A percentile compares a stretch with the other conserved stretches of the same genome.
Conservation (phyloP, 2,888 invertebrate genomes). For the Dicranocentrus wangi region DNA sequence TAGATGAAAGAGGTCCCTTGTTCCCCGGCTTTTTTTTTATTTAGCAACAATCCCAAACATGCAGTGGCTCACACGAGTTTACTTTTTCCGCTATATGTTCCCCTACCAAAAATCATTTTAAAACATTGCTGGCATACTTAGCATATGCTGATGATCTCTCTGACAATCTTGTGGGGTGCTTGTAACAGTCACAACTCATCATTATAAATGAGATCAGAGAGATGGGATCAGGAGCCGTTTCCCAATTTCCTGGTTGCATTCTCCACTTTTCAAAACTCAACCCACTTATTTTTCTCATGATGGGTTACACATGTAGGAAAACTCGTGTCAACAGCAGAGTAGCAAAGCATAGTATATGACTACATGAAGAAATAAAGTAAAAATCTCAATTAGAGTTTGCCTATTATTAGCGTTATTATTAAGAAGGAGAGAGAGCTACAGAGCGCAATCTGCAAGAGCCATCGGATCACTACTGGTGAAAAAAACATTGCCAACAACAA, state of each 20-base stretch:
- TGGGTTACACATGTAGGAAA: slow-evolving; percentile 37
- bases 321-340: not conserved
- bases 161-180: slow-evolving; percentile 25
- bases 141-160: not conserved
- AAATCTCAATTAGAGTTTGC: not conserved
- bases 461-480: no score
- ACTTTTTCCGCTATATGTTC: no score
- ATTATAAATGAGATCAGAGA: slow-evolving; percentile 24
- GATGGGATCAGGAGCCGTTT: not conserved
- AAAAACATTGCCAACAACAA: no score
- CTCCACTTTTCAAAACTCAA: slow-evolving; percentile 8
- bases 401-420: slow-evolving; percentile 10
- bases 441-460: no score
- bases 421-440: no score
- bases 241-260: slow-evolving; percentile 48
- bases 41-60: slow-evolving; percentile 37
- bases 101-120: not conserved
- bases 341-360: no score
- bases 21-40: slow-evolving; percentile 18
- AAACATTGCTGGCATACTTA: slow-evolving; percentile 7
- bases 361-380: not conserved
- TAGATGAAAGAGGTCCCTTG: slow-evolving; percentile 50
- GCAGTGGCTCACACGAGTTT: not conserved
- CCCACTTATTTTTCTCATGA: slow-evolving; percentile 14
- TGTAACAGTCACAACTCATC: slow-evolving; percentile 46